Evolutionary conservation across 2,113 vertebrate species (phyloP).

Genomic region (Anthoscopus minutus): DNA sequence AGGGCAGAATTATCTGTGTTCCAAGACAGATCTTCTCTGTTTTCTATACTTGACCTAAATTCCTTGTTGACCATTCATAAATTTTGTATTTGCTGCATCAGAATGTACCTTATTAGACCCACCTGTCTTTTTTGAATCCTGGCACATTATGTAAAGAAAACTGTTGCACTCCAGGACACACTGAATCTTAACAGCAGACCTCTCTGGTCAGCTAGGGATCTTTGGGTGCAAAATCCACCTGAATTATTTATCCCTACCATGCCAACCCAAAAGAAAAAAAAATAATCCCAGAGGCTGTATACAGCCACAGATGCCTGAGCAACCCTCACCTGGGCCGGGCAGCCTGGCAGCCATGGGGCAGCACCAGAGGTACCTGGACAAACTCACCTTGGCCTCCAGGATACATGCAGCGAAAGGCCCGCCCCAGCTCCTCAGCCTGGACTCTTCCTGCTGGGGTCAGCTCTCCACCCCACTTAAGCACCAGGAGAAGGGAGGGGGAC

Average conservation of each 20-base stretch:
- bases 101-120: not conserved
- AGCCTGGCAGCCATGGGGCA: not conserved
- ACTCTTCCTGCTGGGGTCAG: constrained; percentile 91
- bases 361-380: rapidly evolving
- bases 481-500: constrained; percentile 85
- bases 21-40: not conserved
- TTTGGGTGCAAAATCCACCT: not conserved
- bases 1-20: not conserved
- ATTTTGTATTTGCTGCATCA: not conserved
- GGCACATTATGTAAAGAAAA: not conserved
- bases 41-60: not conserved
- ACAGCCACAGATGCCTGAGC: not conserved
- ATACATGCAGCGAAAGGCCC: constrained; percentile 98
- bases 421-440: constrained; percentile 93
- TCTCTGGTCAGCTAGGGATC: not conserved
- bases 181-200: not conserved
- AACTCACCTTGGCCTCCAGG: constrained; percentile 93
- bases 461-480: constrained; percentile 97
- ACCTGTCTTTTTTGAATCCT: not conserved
- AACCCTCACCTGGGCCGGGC: not conserved
- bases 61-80: not conserved
- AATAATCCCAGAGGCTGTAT: not conserved
- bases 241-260: not conserved
- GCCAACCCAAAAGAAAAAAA: not conserved
- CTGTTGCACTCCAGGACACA: not conserved